Percentiles rank a stretch among this genome's conserved stretches.
Conservation (phyloP, 2,797 vertebrate species). For the Meriones psammophilus region DNA sequence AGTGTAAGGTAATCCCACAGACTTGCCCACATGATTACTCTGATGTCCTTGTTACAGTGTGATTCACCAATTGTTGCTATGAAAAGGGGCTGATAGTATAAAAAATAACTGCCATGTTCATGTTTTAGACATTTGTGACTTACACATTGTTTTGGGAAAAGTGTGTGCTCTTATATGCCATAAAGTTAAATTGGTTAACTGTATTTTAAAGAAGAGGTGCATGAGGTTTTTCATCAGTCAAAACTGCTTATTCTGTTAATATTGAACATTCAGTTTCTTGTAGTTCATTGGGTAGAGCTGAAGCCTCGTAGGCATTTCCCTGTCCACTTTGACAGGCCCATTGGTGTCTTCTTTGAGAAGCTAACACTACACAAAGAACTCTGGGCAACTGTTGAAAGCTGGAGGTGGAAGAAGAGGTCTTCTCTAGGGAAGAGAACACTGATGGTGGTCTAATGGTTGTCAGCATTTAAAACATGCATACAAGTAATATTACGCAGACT, state of each 20-base stretch:
- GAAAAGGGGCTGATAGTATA: not conserved
- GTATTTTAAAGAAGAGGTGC: not conserved
- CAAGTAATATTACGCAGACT: too few relatives aligned
- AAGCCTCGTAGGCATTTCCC: not conserved
- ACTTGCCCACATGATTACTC: not conserved
- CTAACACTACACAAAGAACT: not conserved
- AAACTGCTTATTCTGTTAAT: not conserved
- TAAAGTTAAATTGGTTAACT: constrained; percentile 16
- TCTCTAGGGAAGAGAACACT: not conserved
- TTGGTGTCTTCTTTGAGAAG: too few relatives aligned
- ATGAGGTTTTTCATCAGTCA: constrained; percentile 20
- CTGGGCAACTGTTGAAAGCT: not conserved
- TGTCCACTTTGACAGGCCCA: not conserved
- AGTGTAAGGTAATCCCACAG: not conserved
- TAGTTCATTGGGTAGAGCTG: not conserved
- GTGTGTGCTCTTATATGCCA: not conserved
- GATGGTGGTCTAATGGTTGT: too few relatives aligned
- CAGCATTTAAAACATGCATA: not conserved
- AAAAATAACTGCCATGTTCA: not conserved
- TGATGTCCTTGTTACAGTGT: constrained; percentile 11
- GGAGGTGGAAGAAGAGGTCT: rapidly evolving
- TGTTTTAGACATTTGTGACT: constrained; percentile 26
- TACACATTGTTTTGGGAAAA: not conserved
- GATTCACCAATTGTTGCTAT: not conserved
- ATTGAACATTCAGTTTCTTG: not conserved